These are phyloP conservation scores for Polyergus mexicanus DNA, from an alignment of 1,140 invertebrate species.

Conservation along the genomic window DNA sequence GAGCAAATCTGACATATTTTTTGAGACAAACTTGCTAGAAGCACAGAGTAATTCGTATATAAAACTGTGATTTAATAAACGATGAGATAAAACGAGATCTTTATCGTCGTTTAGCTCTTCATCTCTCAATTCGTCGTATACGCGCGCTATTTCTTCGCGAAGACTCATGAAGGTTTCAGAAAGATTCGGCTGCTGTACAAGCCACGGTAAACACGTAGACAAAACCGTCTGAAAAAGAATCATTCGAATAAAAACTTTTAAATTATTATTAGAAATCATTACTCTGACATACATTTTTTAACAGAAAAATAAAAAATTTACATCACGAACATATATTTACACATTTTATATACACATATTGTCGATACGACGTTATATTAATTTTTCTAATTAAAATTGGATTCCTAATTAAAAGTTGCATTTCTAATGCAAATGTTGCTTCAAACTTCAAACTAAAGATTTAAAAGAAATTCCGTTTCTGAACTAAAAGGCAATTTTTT, in stretches of 20 bases:
- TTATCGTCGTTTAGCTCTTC: conserved; percentile 56
- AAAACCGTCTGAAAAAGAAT: conserved; percentile 71
- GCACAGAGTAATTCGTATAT: conserved; percentile 56
- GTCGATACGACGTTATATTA: neutral
- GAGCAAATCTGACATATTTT: conserved; percentile 52
- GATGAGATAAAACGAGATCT: conserved; percentile 71
- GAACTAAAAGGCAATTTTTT: neutral
- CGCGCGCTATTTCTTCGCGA: conserved; percentile 42
- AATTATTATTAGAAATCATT: neutral
- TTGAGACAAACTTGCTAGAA: conserved; percentile 67
- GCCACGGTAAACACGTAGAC: conserved; percentile 58
- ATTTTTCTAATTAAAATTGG: conserved; percentile 8
- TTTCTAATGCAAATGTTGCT: neutral
- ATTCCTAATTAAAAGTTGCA: neutral
- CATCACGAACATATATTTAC: neutral
- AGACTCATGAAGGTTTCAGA: conserved; percentile 50
- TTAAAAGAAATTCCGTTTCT: neutral
- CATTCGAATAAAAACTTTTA: neutral
- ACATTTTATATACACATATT: neutral
- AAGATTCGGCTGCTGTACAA: conserved; percentile 50
- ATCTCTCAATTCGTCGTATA: conserved; percentile 67
- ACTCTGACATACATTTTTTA: neutral
- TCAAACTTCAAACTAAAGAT: neutral
- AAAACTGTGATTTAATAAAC: conserved; percentile 73
- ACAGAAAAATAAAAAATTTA: neutral